Percentiles rank a stretch among this genome's conserved stretches.
Conservation (phyloP, 2,797 vertebrate genomes). For the Microcaecilia unicolor region DNA sequence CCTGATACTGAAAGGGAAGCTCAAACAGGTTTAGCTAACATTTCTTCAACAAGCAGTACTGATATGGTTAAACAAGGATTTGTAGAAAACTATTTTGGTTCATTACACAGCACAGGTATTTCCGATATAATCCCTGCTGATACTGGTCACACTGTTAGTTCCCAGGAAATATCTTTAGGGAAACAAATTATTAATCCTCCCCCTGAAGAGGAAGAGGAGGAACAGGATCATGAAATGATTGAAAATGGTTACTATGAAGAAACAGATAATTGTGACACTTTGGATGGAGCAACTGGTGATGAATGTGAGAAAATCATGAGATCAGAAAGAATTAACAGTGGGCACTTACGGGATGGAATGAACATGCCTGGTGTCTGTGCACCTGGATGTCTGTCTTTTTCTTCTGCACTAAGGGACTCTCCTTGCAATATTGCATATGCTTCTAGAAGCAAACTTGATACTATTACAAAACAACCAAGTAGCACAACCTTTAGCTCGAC, state of each 20-base stretch:
- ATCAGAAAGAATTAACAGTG: conserved; percentile 48
- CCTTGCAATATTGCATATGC: conserved; percentile 49
- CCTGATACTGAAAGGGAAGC: conserved; percentile 47
- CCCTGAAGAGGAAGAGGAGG: conserved; percentile 48
- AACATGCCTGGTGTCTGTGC: conserved; percentile 55
- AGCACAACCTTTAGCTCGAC: conserved; percentile 39
- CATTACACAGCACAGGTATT: conserved; percentile 71
- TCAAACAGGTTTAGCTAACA: conserved; percentile 49
- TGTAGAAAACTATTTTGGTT: conserved; percentile 94
- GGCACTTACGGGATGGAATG: conserved; percentile 55
- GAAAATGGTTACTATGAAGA: conserved; percentile 96
- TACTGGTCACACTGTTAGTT: conserved; percentile 49
- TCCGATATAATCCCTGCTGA: conserved; percentile 73
- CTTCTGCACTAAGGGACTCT: conserved; percentile 54
- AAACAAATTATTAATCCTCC: conserved; percentile 28
- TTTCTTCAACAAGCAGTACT: conserved; percentile 71
- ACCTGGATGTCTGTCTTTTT: conserved; percentile 61
- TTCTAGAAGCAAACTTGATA: conserved; percentile 51
- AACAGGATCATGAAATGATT: conserved; percentile 81
- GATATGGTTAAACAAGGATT: conserved; percentile 91
- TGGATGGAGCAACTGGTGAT: conserved; percentile 59
- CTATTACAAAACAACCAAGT: conserved; percentile 56
- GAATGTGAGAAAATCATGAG: conserved; percentile 38
- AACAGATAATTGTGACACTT: conserved; percentile 58
- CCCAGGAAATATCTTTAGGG: conserved; percentile 45